Base-by-base conservation (phyloP, 2,888 invertebrate species). In the Quadroppia sp. region DNA sequence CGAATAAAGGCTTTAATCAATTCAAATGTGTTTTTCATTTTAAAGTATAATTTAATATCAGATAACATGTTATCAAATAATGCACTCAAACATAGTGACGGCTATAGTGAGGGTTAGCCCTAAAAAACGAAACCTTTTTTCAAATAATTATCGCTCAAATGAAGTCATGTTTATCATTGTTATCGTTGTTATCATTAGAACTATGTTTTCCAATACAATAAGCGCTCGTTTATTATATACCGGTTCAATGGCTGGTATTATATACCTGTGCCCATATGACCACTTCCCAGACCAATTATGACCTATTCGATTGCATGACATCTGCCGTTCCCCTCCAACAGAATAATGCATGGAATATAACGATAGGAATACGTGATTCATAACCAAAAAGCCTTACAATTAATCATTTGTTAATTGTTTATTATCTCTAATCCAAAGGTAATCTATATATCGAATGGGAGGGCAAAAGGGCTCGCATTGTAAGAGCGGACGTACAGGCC, bases 401-500 rank as follows among this genome's bases (percentile, higher is more conserved):
- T 30, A 48, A 45, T 59, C 32, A 45, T 53, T 36, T 17, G 4
- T 59, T 50, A 20, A 32, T 72, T 28, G 2, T 71, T 71, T 45
- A 59, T 50, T 59, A 56, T 25, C 56, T 28, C 42, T 45, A 71
- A 71, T 32, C 70, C 74, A 76, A 77, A 67, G 67, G 67, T 67
- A 67, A 67, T 67, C 36, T 67, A 67, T 67, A 67, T 80, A 88
- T 94, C 76, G 88, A 89, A 81, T 94, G 93, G 94, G 89, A 90
- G 80, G 89, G 89, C 76, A 88, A 88, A 81, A 88, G 88, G 86
- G 90, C 93, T 79, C 89, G 88, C 80, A 91, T 94, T 70, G 89
- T 89, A 83, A 88, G 94, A 77, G 91, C 95, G 30, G 94, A 97
- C 82, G 92, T 97, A 4, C 91, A 92, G 80, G 95, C 95, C 83